Base-by-base conservation (phyloP, 2,888 invertebrate species). In the Leptopilina syphax region DNA sequence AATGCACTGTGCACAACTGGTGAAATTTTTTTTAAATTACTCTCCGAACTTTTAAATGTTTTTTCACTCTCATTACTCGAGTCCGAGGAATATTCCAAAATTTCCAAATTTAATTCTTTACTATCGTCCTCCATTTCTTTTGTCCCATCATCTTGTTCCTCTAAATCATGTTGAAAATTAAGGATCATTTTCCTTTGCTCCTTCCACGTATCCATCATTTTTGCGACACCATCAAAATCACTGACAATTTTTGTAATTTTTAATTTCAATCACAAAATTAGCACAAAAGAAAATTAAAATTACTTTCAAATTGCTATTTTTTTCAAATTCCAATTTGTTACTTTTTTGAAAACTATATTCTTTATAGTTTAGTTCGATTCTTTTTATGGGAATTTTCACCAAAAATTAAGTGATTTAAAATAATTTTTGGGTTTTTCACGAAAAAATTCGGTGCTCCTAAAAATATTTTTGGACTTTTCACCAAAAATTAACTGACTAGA, bases 1-100 rank as follows among this genome's bases (percentile, higher is more conserved):
- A 91, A 91, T 41, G 90, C 90, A 82, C 88, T 91, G n/a, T 88
- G 83, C 76, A 84, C 84, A 65, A 9, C 81, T 70, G n/a, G 34
- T 66, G 78, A 80, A 79, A 57, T 84, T 84, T 27, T 84, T 83
- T 82, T 84, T 82, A 78, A 80, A 66, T 78, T 83, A 80, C 80
- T 82, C 47, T 54, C 34, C n/a, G 57, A 34, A 4, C 34, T 73
- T n/a, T 54, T 18, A 57, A 57, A 73, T 41, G 57, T 57, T 73
- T 80, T 81, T 27, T 82, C 83, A 81, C 88, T 87, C 12, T 82
- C 85, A 57, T 80, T 85, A 80, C 89, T 90, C 9, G 89, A 89
- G 79, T 90, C 90, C 0, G 90, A 88, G 2, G 77, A 81, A 41
- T 87, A 90, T 13, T 76, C 85, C 76, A 77, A 76, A 41, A 41